These are phyloP conservation scores for Papilio elwesi DNA, from an alignment of 2,888 invertebrate genomes.

Conservation along the genomic window DNA sequence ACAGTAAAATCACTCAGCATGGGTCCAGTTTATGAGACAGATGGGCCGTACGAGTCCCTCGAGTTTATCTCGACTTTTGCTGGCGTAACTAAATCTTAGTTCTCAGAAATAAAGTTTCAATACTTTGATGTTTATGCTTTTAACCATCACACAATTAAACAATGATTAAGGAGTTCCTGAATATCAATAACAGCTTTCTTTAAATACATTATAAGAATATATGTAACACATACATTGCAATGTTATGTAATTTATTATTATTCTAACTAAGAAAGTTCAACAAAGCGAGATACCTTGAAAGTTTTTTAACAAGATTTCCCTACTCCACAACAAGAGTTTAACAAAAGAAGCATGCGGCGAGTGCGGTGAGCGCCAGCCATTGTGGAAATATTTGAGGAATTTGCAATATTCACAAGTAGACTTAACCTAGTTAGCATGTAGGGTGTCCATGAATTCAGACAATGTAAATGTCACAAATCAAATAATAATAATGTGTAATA, in stretches of 20 bases:
- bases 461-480: no score
- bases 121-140: background rate
- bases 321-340: conserved; percentile 16
- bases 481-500: no score
- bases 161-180: background rate
- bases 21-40: no score
- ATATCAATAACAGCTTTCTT: background rate
- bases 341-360: conserved; percentile 27
- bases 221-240: background rate
- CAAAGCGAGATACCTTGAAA: background rate
- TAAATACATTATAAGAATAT: no score
- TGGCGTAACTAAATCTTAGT: no score
- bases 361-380: conserved; percentile 31
- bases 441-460: background rate
- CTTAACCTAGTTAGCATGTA: conserved; percentile 35
- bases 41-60: no score
- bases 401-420: conserved; percentile 38
- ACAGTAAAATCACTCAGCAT: no score
- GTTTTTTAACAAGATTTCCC: conserved; percentile 14
- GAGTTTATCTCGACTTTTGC: no score
- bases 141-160: background rate
- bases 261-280: background rate
- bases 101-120: no score
- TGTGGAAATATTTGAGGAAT: conserved; percentile 39
- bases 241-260: background rate